A percentile compares a stretch with the other conserved stretches of the same genome.
Conservation (phyloP, 1,140 invertebrate genomes). For the Lepeophtheirus salmonis region DNA sequence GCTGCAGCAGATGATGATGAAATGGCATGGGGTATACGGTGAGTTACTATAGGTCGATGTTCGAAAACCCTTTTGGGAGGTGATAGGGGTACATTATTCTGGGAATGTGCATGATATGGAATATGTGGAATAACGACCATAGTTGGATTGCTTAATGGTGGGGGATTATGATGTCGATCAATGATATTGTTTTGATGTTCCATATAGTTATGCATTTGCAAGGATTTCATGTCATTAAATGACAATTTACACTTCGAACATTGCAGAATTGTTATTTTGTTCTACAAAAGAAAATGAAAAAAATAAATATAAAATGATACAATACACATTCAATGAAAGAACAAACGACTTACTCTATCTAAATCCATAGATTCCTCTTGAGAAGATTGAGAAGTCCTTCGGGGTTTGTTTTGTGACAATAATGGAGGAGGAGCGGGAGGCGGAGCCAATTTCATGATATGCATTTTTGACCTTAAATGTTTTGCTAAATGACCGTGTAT, state of each 20-base stretch:
- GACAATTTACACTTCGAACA: slow-evolving; percentile 23
- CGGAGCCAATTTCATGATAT: slow-evolving; percentile 81
- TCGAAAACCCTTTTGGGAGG: not conserved
- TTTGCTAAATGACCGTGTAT: slow-evolving; percentile 90
- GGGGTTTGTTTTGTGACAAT: not conserved
- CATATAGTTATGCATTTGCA: slow-evolving; percentile 25
- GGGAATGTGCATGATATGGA: no score
- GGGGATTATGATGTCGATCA: not conserved
- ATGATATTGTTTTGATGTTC: slow-evolving; percentile 14
- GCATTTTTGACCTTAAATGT: slow-evolving; percentile 87
- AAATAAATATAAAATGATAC: not conserved
- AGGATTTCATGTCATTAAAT: slow-evolving; percentile 25
- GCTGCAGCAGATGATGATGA: no score
- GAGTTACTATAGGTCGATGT: no score
- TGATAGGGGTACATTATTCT: not conserved
- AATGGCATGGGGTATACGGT: no score
- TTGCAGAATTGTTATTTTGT: slow-evolving; percentile 12
- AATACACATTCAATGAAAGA: not conserved
- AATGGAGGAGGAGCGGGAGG: not conserved
- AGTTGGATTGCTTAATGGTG: no score
- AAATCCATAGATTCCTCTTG: slow-evolving; percentile 6
- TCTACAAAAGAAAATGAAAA: slow-evolving; percentile 9
- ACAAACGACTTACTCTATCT: slow-evolving; percentile 1
- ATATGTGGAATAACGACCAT: no score
- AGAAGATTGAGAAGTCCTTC: not conserved